Base-by-base conservation (phyloP, 2,797 vertebrate genomes). In the Poecilia picta region DNA sequence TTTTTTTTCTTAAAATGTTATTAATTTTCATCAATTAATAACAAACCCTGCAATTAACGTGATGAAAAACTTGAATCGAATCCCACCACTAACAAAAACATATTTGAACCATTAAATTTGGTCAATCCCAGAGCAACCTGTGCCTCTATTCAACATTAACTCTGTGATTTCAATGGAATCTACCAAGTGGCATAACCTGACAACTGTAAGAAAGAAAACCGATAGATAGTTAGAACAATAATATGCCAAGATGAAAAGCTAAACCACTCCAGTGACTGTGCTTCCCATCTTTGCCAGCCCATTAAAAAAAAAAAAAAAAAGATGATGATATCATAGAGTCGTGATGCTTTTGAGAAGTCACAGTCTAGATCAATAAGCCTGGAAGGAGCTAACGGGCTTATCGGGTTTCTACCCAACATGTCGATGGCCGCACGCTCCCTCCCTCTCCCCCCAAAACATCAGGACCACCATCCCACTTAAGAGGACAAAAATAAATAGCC, bases 401-500 rank as follows among this genome's bases (percentile, higher is more conserved):
- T 94, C 87, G 83, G 89, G 90, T 95, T 94, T 92, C 93, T 75
- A 75, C 81, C 79, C 88, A 79, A 80, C 82, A 81, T 46, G 73
- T 85, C 79, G 75, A 64, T 45, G 55, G 83, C 84, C 53, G 80
- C 82, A 83, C 57, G 72, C 71, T 64, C 47, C 74, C 31, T 45
- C 76, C 74, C 59, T 85, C 76, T 74, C 68, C 43, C 80, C 73
- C 81, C 71, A 55, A 55, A 55, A 55, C 53, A n/a, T 55, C 53
- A 55, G 25, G 53, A 55, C 53, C 53, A 59, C 78, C 84, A 81
- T 91, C 83, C 83, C 91, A 88, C 87, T 88, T 59, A 83, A 53
- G 83, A 83, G 84, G 88, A 91, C 89, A 83, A 81, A 93, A 93
- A 94, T 92, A 93, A 92, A 93, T 87, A 81, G 87, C 70, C 47